Evolutionary conservation across 2,888 invertebrate genomes (phyloP).

Genomic region (Lamellibrachia satsuma): DNA sequence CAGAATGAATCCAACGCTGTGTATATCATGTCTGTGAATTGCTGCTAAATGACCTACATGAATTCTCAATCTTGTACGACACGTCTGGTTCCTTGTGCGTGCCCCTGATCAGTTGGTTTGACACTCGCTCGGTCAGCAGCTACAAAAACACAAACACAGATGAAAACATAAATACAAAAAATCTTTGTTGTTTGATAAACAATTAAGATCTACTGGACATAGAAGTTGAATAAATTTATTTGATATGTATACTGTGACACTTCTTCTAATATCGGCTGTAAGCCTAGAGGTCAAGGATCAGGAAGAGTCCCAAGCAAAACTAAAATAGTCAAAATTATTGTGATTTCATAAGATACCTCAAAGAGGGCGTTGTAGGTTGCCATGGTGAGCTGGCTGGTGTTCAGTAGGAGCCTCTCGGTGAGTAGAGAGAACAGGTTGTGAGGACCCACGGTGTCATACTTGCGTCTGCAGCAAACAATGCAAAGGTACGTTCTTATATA

Average conservation of each 20-base stretch:
- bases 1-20: too few species aligned
- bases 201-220: too few species aligned
- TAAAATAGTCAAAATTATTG: too few species aligned
- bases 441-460: conserved; percentile 98
- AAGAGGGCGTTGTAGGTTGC: conserved; percentile 98
- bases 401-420: conserved; percentile 88
- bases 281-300: too few species aligned
- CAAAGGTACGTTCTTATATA: too few species aligned
- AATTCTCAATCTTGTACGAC: conserved; percentile 93
- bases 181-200: background rate
- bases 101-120: conserved; percentile 91
- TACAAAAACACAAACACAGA: conserved; percentile 51
- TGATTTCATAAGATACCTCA: conserved; percentile 69
- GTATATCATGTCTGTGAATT: background rate
- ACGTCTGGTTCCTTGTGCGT: conserved; percentile 95
- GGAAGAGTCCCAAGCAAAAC: too few species aligned
- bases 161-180: background rate
- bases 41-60: conserved; percentile 75
- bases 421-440: conserved; percentile 97
- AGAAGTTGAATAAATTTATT: too few species aligned
- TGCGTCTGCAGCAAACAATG: conserved; percentile 75
- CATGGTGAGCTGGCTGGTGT: conserved; percentile 88
- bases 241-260: too few species aligned
- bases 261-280: too few species aligned
- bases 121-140: conserved; percentile 96